phyloP scores from a whole-genome alignment of 2,888 invertebrate species.

The Pyrgus malvae region DNA sequence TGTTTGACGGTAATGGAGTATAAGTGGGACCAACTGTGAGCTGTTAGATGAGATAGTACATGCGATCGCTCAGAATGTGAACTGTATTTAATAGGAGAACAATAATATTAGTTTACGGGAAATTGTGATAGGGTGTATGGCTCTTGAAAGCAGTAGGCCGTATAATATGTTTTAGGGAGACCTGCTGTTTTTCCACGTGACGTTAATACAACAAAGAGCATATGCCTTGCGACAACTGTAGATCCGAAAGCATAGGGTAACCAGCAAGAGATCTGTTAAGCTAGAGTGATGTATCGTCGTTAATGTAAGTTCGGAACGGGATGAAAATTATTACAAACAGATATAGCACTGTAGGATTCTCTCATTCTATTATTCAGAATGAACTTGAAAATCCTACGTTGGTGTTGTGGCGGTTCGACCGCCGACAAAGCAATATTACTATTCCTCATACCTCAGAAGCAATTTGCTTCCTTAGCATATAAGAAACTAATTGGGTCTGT shows the following conservation, averaged over 20 bases:
- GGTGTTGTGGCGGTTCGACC: conserved; percentile 41
- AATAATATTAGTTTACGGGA: conserved; percentile 52
- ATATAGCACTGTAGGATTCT: conserved; percentile 42
- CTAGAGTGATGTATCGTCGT: conserved; percentile 59
- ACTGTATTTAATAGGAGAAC: conserved; percentile 40
- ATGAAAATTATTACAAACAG: conserved; percentile 31
- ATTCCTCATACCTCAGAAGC: conserved; percentile 74
- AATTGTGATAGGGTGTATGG: conserved; percentile 52
- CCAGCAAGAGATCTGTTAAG: conserved; percentile 73
- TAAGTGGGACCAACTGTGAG: conserved; percentile 78
- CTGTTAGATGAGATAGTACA: conserved; percentile 54
- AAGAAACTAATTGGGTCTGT: conserved; percentile 54
- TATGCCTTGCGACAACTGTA: conserved; percentile 49
- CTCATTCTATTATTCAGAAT: conserved; percentile 50
- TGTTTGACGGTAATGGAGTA: conserved; percentile 67
- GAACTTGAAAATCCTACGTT: conserved; percentile 44
- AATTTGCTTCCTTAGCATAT: conserved; percentile 65
- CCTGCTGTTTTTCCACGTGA: conserved; percentile 66
- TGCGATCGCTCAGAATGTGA: conserved; percentile 43
- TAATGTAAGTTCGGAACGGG: conserved; percentile 56
- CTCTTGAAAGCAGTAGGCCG: conserved; percentile 71
- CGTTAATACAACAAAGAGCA: conserved; percentile 69
- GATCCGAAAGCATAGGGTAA: conserved; percentile 44
- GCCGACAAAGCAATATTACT: conserved; percentile 56
- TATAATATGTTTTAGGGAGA: conserved; percentile 80